Base-by-base conservation (phyloP, 2,888 invertebrate species). In the Diabrotica balteata region DNA sequence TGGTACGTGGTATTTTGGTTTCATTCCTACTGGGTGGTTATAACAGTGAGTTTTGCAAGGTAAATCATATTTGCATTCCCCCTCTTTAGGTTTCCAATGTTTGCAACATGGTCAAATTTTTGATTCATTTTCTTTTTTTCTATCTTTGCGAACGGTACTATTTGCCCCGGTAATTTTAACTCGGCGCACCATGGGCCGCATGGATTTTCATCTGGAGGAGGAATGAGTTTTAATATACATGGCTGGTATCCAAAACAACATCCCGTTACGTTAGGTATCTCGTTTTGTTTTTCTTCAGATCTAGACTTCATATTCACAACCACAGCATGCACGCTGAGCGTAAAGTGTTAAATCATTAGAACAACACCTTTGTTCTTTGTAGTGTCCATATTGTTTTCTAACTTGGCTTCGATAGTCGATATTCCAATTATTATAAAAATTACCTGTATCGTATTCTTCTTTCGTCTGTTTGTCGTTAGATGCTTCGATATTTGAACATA, bases 41-140 rank as follows among this genome's bases (percentile, higher is more conserved):
- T 74, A 81, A 72, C 84, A 84, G 64, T 81, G 78, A 10, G 84
- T 84, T 69, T 79, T 82, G 71, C 84, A 84, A 17, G 83, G 83
- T 47, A 77, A 75, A 70, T 81, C 81, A 67, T 84, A 84, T 47
- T 77, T 61, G 73, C 82, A 83, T 11, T 77, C 77, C 22, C 80
- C 80, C 22, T 80, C 81, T 72, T 81, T 80, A 7, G 80, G 77
- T 70, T 79, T 78, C 83, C 82, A 82, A 63, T 84, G 83, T 72
- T 80, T 78, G 69, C 83, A 84, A 63, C 83, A 81, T 7, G 82
- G 82, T 54, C 83, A 83, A 8, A 73, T 75, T 22, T 44, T 17
- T 5, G 44, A 17, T 10, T 45, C 55, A 43, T 54, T 52, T 7
- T 9, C 8, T 10, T 22, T 54, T 54, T 54, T 54, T 4, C 43